These are phyloP conservation scores for Psilanteris sp. DNA, from an alignment of 1,140 invertebrate species.

Conservation along the genomic window DNA sequence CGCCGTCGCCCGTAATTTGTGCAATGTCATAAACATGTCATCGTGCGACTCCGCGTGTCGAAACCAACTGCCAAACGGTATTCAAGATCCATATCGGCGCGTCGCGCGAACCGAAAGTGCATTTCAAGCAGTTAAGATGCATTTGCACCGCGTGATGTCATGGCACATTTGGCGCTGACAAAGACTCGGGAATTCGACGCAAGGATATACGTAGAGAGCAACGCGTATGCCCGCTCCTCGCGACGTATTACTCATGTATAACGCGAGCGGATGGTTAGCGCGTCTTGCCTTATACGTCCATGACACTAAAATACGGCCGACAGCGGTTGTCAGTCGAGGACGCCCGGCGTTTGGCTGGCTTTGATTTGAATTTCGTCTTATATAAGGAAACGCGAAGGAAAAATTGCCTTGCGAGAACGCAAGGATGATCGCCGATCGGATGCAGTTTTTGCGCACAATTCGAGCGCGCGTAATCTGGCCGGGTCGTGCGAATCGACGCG, in stretches of 20 bases:
- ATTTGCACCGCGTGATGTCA: constrained; percentile 43
- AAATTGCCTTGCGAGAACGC: constrained; percentile 24
- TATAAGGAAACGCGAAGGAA: constrained; percentile 53
- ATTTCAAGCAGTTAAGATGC: constrained; percentile 18
- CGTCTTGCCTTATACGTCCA: constrained; percentile 62
- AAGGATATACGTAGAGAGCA: constrained; percentile 29
- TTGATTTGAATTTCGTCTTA: constrained; percentile 49
- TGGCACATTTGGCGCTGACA: constrained; percentile 45
- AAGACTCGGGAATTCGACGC: constrained; percentile 47
- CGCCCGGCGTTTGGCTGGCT: constrained; percentile 34
- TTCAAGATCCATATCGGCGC: constrained; percentile 5
- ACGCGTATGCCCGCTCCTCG: constrained; percentile 10
- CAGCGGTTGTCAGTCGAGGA: constrained; percentile 60
- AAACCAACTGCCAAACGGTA: background rate
- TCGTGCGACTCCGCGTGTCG: background rate
- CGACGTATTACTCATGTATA: constrained; percentile 49
- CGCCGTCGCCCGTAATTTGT: no score
- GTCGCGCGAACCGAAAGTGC: no score
- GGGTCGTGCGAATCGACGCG: no score
- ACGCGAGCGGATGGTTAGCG: constrained; percentile 34
- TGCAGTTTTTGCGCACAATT: no score
- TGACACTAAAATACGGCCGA: constrained; percentile 61
- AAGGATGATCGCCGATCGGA: no score
- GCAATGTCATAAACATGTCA: no score
- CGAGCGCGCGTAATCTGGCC: no score